Evolutionary conservation across 2,113 vertebrate genomes (phyloP).

Genomic region (Cavia porcellus): DNA sequence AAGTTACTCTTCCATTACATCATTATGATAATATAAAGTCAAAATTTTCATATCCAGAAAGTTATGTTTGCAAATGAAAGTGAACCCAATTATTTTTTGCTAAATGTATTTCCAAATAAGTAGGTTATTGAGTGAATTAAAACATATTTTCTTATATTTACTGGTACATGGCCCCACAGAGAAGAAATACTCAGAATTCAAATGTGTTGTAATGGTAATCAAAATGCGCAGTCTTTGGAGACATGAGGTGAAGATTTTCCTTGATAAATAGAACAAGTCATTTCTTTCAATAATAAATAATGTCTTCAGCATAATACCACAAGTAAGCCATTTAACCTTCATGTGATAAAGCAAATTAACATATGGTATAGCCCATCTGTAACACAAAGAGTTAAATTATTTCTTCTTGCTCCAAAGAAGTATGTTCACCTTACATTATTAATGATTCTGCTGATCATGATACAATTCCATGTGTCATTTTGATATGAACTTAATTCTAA

Average conservation of each 20-base stretch:
- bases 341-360: neutral
- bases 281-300: constrained; percentile 17
- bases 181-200: constrained; percentile 42
- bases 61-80: constrained; percentile 18
- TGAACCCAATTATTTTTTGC: constrained; percentile 29
- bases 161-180: neutral
- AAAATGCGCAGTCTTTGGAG: neutral
- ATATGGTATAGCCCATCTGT: neutral
- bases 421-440: neutral
- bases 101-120: constrained; percentile 47
- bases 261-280: neutral
- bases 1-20: neutral
- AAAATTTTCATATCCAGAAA: constrained; percentile 2
- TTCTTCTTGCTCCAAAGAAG: neutral
- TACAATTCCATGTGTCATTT: neutral
- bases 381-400: neutral
- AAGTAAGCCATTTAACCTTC: neutral
- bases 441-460: neutral
- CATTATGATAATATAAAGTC: neutral
- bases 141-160: constrained; percentile 7
- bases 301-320: neutral
- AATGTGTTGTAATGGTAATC: neutral
- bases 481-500: neutral
- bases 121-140: neutral
- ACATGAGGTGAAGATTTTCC: neutral